These are phyloP conservation scores for Parasteatoda lunata DNA, from an alignment of 2,888 invertebrate genomes.

Conservation along the genomic window DNA sequence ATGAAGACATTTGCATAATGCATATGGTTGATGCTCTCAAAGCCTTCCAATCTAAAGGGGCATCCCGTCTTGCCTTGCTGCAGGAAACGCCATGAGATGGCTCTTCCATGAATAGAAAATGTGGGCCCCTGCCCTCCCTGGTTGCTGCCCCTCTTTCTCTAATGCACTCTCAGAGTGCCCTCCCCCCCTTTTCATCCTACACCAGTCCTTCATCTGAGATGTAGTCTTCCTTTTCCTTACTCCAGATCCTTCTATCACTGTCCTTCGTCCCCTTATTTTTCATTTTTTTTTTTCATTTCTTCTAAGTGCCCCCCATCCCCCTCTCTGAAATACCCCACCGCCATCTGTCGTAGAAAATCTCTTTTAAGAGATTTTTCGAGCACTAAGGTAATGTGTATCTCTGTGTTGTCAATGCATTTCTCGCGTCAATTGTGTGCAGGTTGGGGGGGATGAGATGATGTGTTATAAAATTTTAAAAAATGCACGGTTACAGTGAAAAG, in stretches of 20 bases:
- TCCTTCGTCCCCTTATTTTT: constrained; percentile 7
- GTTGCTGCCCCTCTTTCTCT: constrained; percentile 40
- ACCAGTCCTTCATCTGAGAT: constrained; percentile 9
- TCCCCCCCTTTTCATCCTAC: constrained; percentile 16
- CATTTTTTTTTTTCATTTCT: not conserved
- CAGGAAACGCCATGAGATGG: constrained; percentile 57
- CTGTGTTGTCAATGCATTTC: not conserved
- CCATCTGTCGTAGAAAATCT: constrained; percentile 54
- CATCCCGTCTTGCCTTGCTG: constrained; percentile 23
- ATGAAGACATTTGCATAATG: constrained; percentile 60
- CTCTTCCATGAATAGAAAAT: constrained; percentile 63
- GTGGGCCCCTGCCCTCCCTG: constrained; percentile 41
- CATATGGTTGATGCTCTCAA: constrained; percentile 50
- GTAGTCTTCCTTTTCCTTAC: constrained; percentile 23
- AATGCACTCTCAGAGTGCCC: constrained; percentile 39
- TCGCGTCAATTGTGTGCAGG: not conserved
- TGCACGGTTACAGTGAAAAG: constrained; percentile 35
- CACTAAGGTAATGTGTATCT: not conserved
- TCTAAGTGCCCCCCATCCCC: constrained; percentile 38
- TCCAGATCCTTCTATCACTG: constrained; percentile 27
- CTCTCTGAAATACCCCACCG: constrained; percentile 4
- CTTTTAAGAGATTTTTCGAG: constrained; percentile 22
- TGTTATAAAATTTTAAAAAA: constrained; percentile 48
- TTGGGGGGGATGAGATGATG: not conserved
- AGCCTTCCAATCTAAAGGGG: constrained; percentile 31